A percentile compares a stretch with the other conserved stretches of the same genome.
Conservation (phyloP, 2,113 vertebrate genomes). For the Amphiprion ocellaris region DNA sequence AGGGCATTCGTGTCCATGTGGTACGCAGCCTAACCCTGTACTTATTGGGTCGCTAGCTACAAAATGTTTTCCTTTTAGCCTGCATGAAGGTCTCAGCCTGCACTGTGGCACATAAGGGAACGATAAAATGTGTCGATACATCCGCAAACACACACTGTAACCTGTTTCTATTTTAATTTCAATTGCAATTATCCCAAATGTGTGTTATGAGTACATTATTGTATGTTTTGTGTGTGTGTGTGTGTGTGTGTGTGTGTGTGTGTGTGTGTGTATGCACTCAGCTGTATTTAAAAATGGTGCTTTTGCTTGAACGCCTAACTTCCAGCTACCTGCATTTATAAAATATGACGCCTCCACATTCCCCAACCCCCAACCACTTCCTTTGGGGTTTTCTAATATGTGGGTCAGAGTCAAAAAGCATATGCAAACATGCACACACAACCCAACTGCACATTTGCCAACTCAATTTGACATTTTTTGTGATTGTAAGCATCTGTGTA, state of each 20-base stretch:
- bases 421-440: neutral
- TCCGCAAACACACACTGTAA: too few species aligned
- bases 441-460: neutral
- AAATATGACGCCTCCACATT: slow-evolving; percentile 17
- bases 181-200: too few species aligned
- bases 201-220: neutral
- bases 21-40: too few species aligned
- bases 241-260: neutral
- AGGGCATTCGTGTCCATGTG: too few species aligned
- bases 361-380: neutral
- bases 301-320: slow-evolving; percentile 19
- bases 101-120: too few species aligned
- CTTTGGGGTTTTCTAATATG: slow-evolving; percentile 24
- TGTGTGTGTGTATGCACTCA: neutral
- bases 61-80: too few species aligned
- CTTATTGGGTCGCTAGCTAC: too few species aligned
- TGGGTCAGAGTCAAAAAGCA: slow-evolving; percentile 38
- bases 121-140: too few species aligned
- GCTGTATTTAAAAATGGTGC: neutral
- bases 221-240: neutral
- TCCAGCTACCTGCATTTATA: slow-evolving; percentile 33
- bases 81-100: too few species aligned
- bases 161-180: too few species aligned
- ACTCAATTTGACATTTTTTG: neutral
- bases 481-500: neutral